Base-by-base conservation (phyloP, 2,797 vertebrate genomes). In the Heteromormyrus szaboi region DNA sequence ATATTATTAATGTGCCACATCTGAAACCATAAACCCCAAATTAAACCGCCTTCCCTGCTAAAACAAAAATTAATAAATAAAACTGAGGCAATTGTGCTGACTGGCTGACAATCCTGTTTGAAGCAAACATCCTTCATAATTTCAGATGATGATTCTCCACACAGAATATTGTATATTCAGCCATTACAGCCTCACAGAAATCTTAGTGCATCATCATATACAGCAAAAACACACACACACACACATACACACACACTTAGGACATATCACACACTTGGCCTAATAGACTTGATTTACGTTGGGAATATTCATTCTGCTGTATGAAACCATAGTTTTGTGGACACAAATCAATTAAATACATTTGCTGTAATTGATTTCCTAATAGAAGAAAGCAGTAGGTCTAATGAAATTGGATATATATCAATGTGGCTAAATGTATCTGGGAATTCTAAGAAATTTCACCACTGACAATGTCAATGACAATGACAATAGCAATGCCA, bases 1-100 rank as follows among this genome's bases (percentile, higher is more conserved):
- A 85, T 89, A 41, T 85, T 85, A 68, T 51, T 89, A 89, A 89
- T 81, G 54, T 85, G 54, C 37, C 25, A 84, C 53, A 56, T 85
- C 76, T 48, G 81, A 25, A 44, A 56, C 11, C 48, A 83, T 37
- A 25, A 83, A 65, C 81, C 59, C 79, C 8, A 85, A 62, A 85
- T 89, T 83, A 85, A 65, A 85, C 62, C 37, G 9, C 33, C 54
- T 81, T 89, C 89, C 19, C 89, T 22, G 50, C 59, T 44, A 3
- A 85, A 89, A 44, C 37, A 62, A 33, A 50, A 37, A n/a, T 41
- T 22, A 17, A 72, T 72, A 72, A 37, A 72, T 72, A 72, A 72
- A 72, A 72, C 12, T 6, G 76, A 59, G 76, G 72, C 72, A 62
- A 76, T 89, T 87, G 41, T 87, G 53, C 89, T 87, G 72, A 88